Conservation (phyloP, 35 echinoderm and acorn worm genomes). For the Apostichopus californicus region DNA sequence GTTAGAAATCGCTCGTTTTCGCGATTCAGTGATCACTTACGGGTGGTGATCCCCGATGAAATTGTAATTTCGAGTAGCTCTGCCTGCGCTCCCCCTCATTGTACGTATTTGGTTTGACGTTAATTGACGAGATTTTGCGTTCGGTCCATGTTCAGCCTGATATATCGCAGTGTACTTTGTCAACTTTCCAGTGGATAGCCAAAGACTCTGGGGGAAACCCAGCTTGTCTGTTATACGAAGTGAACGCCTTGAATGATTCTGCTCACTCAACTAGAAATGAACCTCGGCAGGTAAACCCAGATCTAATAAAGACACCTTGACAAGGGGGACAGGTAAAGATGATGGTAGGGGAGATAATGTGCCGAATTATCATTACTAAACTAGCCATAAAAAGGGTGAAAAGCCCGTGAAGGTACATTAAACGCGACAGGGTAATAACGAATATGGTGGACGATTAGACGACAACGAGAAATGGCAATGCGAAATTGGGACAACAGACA, state of each 20-base stretch:
- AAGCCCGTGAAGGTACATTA: slow-evolving; percentile 10
- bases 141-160: slow-evolving; percentile 39
- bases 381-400: slow-evolving; percentile 20
- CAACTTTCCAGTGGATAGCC: slow-evolving; percentile 41
- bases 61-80: slow-evolving; percentile 34
- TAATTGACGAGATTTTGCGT: slow-evolving; percentile 52
- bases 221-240: slow-evolving; percentile 24
- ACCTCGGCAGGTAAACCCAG: slow-evolving; percentile 2
- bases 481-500: too few species aligned
- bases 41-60: slow-evolving; percentile 48
- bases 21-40: slow-evolving; percentile 50
- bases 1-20: slow-evolving; percentile 53
- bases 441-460: too few species aligned
- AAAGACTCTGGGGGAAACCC: slow-evolving; percentile 42
- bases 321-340: slow-evolving; percentile 7
- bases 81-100: slow-evolving; percentile 20
- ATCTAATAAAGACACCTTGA: slow-evolving; percentile 45
- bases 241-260: slow-evolving; percentile 33
- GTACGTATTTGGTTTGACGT: slow-evolving; percentile 41
- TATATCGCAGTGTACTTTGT: slow-evolving; percentile 54
- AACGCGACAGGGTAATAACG: background rate
- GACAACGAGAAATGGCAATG: too few species aligned
- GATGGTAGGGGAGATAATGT: background rate
- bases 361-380: slow-evolving; percentile 10
- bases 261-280: slow-evolving; percentile 37